A percentile compares a stretch with the other conserved stretches of the same genome.
Evolutionary conservation across 2,797 vertebrate species (phyloP).

Genomic region (Halcyon chelicuti): DNA sequence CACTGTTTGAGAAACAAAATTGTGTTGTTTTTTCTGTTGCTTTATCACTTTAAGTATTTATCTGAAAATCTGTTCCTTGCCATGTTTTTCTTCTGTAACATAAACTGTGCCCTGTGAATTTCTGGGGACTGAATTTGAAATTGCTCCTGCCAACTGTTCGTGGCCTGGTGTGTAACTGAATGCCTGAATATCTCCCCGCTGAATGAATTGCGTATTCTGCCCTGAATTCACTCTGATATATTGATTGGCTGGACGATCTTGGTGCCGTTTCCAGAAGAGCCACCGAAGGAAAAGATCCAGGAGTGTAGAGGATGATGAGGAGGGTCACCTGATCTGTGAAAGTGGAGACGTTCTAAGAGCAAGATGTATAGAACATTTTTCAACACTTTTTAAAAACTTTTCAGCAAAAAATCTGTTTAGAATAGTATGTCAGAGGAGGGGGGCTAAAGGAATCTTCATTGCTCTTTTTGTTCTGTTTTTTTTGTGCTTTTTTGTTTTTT

Average conservation of each 20-base stretch:
- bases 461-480: slow-evolving; percentile 76
- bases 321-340: slow-evolving; percentile 99
- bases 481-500: slow-evolving; percentile 73
- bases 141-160: slow-evolving; percentile 97
- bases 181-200: slow-evolving; percentile 97
- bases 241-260: slow-evolving; percentile 93
- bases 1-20: slow-evolving; percentile 74
- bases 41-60: slow-evolving; percentile 90
- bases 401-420: slow-evolving; percentile 82
- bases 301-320: slow-evolving; percentile 99
- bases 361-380: slow-evolving; percentile 99
- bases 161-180: slow-evolving; percentile 97
- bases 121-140: slow-evolving; percentile 99
- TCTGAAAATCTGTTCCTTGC: slow-evolving; percentile 99
- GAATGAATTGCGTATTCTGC: slow-evolving; percentile 98
- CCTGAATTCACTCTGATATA: slow-evolving; percentile 94
- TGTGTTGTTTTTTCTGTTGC: slow-evolving; percentile 83
- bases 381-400: slow-evolving; percentile 89
- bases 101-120: slow-evolving; percentile 98
- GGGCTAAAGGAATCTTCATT: slow-evolving; percentile 80
- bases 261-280: slow-evolving; percentile 95
- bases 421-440: slow-evolving; percentile 80
- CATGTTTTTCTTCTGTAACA: slow-evolving; percentile 99
- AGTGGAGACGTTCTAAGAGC: slow-evolving; percentile 99
- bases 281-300: slow-evolving; percentile 96